phyloP scores from a whole-genome alignment of 2,888 invertebrate genomes.

The Tinea trinotella region DNA sequence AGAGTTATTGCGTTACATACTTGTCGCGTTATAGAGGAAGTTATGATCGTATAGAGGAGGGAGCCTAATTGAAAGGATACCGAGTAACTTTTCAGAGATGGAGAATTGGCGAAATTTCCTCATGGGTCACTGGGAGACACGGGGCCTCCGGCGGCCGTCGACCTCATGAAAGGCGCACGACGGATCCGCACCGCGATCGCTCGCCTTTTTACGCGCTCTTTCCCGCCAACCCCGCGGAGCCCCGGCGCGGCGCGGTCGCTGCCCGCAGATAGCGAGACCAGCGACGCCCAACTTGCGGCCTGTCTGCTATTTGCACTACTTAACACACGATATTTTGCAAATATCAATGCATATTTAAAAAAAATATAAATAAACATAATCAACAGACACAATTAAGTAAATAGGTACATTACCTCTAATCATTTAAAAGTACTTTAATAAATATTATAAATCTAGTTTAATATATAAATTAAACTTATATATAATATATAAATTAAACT shows the following conservation, averaged over 20 bases:
- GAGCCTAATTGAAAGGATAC: neutral
- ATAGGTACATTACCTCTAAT: too few relatives aligned
- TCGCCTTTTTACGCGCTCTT: slow-evolving; percentile 69
- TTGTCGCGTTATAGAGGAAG: neutral
- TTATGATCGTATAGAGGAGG: neutral
- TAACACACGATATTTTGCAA: neutral
- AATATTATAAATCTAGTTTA: too few relatives aligned
- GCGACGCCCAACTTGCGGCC: slow-evolving; percentile 51
- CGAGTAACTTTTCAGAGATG: neutral
- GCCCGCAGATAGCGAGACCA: slow-evolving; percentile 68
- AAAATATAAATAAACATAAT: too few relatives aligned
- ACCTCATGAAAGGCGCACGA: slow-evolving; percentile 64
- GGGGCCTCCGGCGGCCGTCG: slow-evolving; percentile 62
- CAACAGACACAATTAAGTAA: too few relatives aligned
- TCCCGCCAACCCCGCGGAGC: slow-evolving; percentile 59
- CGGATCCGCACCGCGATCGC: slow-evolving; percentile 48
- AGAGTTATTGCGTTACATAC: neutral
- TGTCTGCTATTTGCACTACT: slow-evolving; percentile 40
- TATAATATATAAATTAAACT: too few relatives aligned
- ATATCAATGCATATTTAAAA: neutral
- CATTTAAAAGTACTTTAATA: too few relatives aligned
- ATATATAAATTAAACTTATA: too few relatives aligned
- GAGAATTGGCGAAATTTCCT: slow-evolving; percentile 30
- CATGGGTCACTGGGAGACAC: slow-evolving; percentile 34
- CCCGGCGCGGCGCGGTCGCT: slow-evolving; percentile 59